Percentiles rank a stretch among this genome's conserved stretches.
Evolutionary conservation across 2,888 invertebrate genomes (phyloP).

Genomic region (Dexiosoma caninum): DNA sequence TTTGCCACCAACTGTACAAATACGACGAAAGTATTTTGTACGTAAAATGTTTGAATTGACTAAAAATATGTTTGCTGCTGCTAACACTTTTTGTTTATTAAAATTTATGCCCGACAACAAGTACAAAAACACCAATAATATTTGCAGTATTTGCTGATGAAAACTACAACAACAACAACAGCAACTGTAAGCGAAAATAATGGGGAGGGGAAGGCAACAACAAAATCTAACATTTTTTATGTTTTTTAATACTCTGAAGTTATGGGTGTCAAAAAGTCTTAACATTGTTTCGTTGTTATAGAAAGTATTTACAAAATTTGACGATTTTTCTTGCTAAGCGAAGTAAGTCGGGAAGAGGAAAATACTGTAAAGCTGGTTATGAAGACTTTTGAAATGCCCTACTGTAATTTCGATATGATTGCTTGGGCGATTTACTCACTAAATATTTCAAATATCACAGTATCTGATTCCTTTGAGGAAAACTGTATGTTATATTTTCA

Average conservation of each 20-base stretch:
- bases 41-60: constrained; percentile 35
- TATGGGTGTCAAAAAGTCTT: constrained; percentile 38
- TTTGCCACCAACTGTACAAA: background rate
- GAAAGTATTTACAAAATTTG: constrained; percentile 27
- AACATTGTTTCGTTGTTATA: constrained; percentile 15
- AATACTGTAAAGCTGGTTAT: no score
- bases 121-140: background rate
- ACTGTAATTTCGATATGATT: no score
- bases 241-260: constrained; percentile 13
- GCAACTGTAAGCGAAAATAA: background rate
- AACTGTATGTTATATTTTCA: no score
- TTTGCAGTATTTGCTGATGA: background rate
- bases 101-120: constrained; percentile 47
- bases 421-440: no score
- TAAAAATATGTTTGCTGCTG: background rate
- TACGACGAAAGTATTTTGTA: constrained; percentile 4
- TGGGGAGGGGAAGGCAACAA: background rate
- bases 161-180: background rate
- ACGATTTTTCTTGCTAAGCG: background rate
- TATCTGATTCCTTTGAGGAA: no score
- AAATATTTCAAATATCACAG: no score
- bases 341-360: no score
- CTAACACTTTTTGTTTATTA: constrained; percentile 39
- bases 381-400: no score
- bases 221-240: constrained; percentile 18